Evolutionary conservation across 1,140 invertebrate species (phyloP).

Genomic region (Zaprionus kolodkinae): DNA sequence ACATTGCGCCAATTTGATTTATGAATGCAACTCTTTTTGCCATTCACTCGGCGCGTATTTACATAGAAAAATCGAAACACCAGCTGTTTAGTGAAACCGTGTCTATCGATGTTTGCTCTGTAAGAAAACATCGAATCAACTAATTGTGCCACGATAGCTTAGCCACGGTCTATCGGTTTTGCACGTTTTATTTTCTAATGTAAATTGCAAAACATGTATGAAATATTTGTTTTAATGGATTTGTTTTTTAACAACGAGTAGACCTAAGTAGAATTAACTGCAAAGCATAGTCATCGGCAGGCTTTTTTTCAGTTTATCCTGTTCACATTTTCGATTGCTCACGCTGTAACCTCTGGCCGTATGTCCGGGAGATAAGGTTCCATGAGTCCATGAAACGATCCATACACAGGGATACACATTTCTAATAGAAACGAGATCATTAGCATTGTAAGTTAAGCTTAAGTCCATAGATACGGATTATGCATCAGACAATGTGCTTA

Average conservation of each 20-base stretch:
- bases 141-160: neutral
- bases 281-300: constrained; percentile 39
- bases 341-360: constrained; percentile 91
- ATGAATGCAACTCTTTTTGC: constrained; percentile 4
- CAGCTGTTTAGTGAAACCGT: constrained; percentile 1
- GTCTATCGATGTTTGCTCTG: neutral
- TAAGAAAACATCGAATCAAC: constrained; percentile 1
- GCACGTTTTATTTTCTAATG: constrained; percentile 37
- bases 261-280: constrained; percentile 45
- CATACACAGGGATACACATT: constrained; percentile 99
- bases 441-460: neutral
- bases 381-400: constrained; percentile 98
- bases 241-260: constrained; percentile 43
- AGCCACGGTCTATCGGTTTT: neutral
- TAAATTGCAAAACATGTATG: constrained; percentile 31
- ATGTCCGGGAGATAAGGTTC: constrained; percentile 94
- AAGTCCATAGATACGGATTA: neutral
- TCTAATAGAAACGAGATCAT: constrained; percentile 85
- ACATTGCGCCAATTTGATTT: constrained; percentile 4
- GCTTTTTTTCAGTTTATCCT: constrained; percentile 1
- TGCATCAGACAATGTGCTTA: constrained; percentile 63
- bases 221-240: constrained; percentile 32
- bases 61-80: neutral
- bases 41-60: constrained; percentile 14
- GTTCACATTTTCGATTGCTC: constrained; percentile 85